These are phyloP conservation scores for Scaptomyza caliginosa DNA, from an alignment of 2,888 invertebrate genomes.

Conservation along the genomic window DNA sequence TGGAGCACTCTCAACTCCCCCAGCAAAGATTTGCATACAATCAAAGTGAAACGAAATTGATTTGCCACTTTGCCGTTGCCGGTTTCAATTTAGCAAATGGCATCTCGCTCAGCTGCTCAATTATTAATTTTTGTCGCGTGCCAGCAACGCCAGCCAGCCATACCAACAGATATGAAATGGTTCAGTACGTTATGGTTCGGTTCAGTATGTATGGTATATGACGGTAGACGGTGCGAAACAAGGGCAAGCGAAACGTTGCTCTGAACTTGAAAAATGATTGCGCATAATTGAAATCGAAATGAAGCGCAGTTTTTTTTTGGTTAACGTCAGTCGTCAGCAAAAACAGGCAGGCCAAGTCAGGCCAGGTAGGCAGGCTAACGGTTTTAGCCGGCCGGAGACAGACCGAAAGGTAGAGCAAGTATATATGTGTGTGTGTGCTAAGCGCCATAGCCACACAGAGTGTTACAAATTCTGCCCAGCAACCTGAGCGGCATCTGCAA, in stretches of 20 bases:
- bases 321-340: constrained; percentile 48
- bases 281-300: constrained; percentile 79
- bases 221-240: constrained; percentile 1
- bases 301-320: constrained; percentile 64
- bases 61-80: constrained; percentile 69
- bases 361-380: background rate
- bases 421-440: background rate
- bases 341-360: background rate
- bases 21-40: constrained; percentile 73
- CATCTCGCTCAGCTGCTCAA: constrained; percentile 57
- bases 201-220: background rate
- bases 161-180: background rate
- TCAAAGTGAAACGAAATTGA: constrained; percentile 74
- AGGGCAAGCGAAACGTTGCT: background rate
- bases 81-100: constrained; percentile 75
- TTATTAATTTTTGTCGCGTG: constrained; percentile 79
- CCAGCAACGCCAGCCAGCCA: constrained; percentile 38
- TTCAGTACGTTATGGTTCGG: background rate
- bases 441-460: constrained; percentile 18
- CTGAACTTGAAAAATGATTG: constrained; percentile 76
- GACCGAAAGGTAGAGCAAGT: background rate
- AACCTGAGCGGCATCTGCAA: constrained; percentile 34
- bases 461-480: constrained; percentile 18
- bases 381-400: background rate
- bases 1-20: constrained; percentile 25